These are phyloP conservation scores for Centroberyx gerrardi DNA, from an alignment of 2,797 vertebrate species.

Conservation along the genomic window DNA sequence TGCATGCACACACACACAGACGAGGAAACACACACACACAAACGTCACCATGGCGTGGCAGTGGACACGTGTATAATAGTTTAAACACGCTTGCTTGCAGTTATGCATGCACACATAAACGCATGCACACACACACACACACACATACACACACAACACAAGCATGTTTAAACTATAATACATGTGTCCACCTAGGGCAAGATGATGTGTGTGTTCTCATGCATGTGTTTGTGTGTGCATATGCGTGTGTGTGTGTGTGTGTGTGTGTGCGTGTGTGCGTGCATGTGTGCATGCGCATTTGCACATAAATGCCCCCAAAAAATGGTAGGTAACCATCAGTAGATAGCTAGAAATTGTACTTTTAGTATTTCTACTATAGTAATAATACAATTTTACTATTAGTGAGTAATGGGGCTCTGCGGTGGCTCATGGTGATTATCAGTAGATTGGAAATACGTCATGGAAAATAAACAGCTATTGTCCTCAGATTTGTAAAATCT, in stretches of 20 bases:
- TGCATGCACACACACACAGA: neutral
- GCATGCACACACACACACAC: too few species aligned
- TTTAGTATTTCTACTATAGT: too few species aligned
- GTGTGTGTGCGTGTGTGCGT: neutral
- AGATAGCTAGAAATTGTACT: too few species aligned
- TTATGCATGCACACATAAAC: too few species aligned
- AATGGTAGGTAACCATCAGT: too few species aligned
- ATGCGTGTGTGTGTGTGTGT: neutral
- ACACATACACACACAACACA: too few species aligned
- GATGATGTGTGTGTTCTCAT: too few species aligned
- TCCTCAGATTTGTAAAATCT: conserved; percentile 3
- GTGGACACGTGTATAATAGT: neutral
- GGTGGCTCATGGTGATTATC: neutral
- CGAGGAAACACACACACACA: neutral
- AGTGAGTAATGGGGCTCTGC: neutral
- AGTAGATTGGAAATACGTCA: neutral
- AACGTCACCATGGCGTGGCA: too few species aligned
- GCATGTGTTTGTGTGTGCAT: neutral
- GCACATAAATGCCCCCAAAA: neutral
- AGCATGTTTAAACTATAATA: too few species aligned
- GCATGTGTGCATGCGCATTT: neutral
- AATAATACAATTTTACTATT: neutral
- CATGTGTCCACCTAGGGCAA: too few species aligned
- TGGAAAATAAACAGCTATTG: conserved; percentile 11
- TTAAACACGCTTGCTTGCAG: neutral